Base-by-base conservation (phyloP, 2,797 vertebrate species). In the Molossus alvarezi region DNA sequence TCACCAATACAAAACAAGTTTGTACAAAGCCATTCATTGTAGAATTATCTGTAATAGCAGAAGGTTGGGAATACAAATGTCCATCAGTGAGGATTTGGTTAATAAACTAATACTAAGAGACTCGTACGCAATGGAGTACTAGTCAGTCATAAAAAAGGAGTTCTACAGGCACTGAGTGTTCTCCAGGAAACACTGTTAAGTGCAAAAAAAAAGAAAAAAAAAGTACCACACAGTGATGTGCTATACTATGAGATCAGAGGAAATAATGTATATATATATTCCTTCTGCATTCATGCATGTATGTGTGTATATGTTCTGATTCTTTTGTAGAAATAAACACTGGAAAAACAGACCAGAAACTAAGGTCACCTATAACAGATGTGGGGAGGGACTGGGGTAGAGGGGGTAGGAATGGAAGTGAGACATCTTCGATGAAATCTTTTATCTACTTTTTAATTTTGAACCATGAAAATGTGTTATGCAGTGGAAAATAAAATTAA, bases 401-500 rank as follows among this genome's bases (percentile, higher is more conserved):
- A 45, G 17, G 11, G 1, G 8, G 15, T 21, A 41, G 33, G 13
- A 79, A 69, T 33, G 23, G 18, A 77, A 79, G 29, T 18, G 27
- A 93, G 53, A 37, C 55, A 82, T 51, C 25, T 27, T 41, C 45
- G 29, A 69, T 58, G 60, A 79, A 95, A 25, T 1, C 21, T 53
- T 92, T 62, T 58, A 29, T 58, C 25, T 10, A 29, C 41, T 25
- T 72, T 91, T 89, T 29, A 2, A 87, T 87, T 90, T 75, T 79
- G 20, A 92, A 53, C 48, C 51, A 79, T 20, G 25, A 77, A 94
- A 82, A 86, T 48, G 18, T 57, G 10, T 83, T 82, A 41, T n/a
- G 14, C 10, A 17, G 33, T 83, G 17, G 64, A 87, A 92, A 94
- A 73, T 20, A 60, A 11, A 92, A 65, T 77, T 18, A 93, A 88